phyloP scores from a whole-genome alignment of 2,888 invertebrate genomes.

The Cancer borealis region DNA sequence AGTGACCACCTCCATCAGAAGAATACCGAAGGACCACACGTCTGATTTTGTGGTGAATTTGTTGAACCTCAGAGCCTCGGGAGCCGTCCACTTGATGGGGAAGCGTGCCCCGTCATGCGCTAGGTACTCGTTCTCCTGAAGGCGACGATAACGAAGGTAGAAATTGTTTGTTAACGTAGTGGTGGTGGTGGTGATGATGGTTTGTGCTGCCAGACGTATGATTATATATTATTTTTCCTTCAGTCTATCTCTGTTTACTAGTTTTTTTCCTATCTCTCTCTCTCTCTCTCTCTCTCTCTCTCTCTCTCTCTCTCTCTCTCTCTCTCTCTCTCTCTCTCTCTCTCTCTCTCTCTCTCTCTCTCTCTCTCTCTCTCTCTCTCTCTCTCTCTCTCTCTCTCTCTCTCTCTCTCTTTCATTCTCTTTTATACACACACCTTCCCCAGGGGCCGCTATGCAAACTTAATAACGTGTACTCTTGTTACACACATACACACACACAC shows the following conservation, averaged over 20 bases:
- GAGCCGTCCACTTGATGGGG: slow-evolving; percentile 99
- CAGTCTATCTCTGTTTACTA: not conserved
- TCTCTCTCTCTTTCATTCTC: slow-evolving; percentile 26
- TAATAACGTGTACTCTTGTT: not conserved
- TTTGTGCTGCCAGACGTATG: not conserved
- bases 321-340: slow-evolving; percentile 44
- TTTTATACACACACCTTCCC: not conserved
- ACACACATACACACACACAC: slow-evolving; percentile 52
- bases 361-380: slow-evolving; percentile 13
- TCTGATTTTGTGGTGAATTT: slow-evolving; percentile 99
- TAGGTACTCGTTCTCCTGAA: slow-evolving; percentile 62
- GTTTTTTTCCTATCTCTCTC: slow-evolving; percentile 33
- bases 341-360: not conserved
- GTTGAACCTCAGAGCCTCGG: slow-evolving; percentile 96
- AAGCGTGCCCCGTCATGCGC: slow-evolving; percentile 83
- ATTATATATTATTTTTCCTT: not conserved
- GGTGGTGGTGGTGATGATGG: too few species aligned
- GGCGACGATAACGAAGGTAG: not conserved
- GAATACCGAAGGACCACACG: slow-evolving; percentile 98
- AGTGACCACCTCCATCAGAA: slow-evolving; percentile 96
- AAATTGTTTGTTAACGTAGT: not conserved
- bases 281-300: slow-evolving; percentile 45
- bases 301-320: slow-evolving; percentile 46
- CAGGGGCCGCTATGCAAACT: not conserved
- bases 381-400: slow-evolving; percentile 47